Conservation (phyloP, 1,140 invertebrate genomes). For the Amphibalanus amphitrite region DNA sequence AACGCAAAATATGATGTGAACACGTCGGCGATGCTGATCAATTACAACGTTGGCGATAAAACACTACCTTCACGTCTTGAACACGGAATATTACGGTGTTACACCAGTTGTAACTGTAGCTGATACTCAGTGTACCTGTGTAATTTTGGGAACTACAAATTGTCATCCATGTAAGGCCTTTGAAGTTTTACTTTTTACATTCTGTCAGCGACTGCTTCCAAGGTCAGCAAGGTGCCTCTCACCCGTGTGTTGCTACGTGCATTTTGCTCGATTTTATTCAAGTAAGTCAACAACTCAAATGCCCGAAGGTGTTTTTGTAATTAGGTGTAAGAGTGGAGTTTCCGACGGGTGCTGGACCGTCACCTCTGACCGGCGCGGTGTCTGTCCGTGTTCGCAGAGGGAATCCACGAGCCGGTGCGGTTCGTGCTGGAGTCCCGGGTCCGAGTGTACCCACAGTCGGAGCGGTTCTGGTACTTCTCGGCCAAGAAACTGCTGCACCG, state of each 20-base stretch:
- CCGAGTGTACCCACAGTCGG: conserved; percentile 64
- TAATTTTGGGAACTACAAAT: not conserved
- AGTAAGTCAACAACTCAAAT: not conserved
- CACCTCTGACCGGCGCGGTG: no score
- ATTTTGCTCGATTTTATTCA: not conserved
- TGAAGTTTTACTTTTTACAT: no score
- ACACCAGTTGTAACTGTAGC: not conserved
- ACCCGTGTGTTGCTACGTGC: not conserved
- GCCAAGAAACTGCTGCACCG: not conserved
- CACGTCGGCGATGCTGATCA: not conserved
- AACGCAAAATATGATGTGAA: not conserved
- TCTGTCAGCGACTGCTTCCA: no score
- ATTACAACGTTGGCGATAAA: not conserved
- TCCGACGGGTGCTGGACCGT: conserved; percentile 6
- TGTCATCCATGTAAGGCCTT: not conserved
- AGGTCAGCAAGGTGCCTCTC: not conserved
- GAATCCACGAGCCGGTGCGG: conserved; percentile 80
- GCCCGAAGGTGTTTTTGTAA: not conserved
- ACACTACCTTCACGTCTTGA: not conserved
- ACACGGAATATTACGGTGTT: no score
- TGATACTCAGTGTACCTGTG: not conserved
- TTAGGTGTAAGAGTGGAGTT: conserved; percentile 4
- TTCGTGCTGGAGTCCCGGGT: conserved; percentile 88
- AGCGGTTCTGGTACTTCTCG: conserved; percentile 68
- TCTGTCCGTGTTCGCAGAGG: conserved; percentile 25